Evolutionary conservation across 2,113 vertebrate genomes (phyloP), one percentile per base, ranked within the genome.

Genomic region (Empidonax alnorum): DNA sequence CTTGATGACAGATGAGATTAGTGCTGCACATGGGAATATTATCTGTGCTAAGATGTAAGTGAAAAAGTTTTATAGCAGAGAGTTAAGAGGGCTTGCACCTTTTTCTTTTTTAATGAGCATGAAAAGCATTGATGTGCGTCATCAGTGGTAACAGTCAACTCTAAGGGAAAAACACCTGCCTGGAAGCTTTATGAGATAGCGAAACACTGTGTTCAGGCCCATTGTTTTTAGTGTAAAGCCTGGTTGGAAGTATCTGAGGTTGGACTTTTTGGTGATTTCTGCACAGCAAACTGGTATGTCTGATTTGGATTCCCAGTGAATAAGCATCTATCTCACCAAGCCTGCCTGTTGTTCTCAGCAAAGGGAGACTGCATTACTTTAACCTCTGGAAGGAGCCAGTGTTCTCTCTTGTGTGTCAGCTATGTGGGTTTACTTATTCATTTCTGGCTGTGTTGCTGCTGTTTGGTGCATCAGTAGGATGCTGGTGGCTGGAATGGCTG

Each of bases 1-100:
- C 91, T 93, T 96, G 88, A 75, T 97, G 96, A 97, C 95, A 97
- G 97, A 97, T 94, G 75, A 96, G 89, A 95, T 87, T 58, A 62
- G 79, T 79, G 90, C 92, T 95, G 94, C 92, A 61, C 49, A 47
- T 85, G 77, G 88, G 65, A 78, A 39, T 50, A 37, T 25, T 69
- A 63, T 73, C 80, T 74, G 50, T 77, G 44, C 58, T 53, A 49
- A 84, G 58, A 46, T 49, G 17, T 49, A 85, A 74, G 84, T 25
- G 19, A 59, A 73, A 37, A 49, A 37, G n/a, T 85, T 93, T 90
- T 90, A 82, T 33, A 53, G 91, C 55, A 69, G 62, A 35, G 30
- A 31, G 6, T 81, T 92, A 90, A 91, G 88, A 76, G 55, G 53
- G 8, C 46, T 72, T 50, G 35, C 3, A 2, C 19, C 20, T 44